These are phyloP conservation scores for Strigamia transsilvanica DNA, from an alignment of 2,888 invertebrate species.

Conservation along the genomic window DNA sequence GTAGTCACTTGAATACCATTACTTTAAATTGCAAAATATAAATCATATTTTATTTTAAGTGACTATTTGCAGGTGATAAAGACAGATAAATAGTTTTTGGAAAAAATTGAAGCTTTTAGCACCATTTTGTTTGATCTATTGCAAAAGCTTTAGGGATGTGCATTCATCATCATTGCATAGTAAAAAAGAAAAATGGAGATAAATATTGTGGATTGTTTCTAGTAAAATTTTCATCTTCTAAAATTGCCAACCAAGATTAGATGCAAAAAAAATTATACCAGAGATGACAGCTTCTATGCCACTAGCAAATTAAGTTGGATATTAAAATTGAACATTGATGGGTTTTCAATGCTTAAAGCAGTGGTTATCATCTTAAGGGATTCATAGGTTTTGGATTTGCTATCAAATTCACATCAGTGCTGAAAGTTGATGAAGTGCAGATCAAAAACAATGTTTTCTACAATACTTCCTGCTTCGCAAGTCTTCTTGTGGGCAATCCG, in stretches of 20 bases:
- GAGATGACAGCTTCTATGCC: not conserved
- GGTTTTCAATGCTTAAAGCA: not conserved
- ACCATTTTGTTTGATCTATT: constrained; percentile 2
- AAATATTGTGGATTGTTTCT: not conserved
- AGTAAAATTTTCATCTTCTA: not conserved
- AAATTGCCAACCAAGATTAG: not conserved
- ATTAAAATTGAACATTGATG: not conserved
- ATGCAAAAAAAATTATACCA: not conserved
- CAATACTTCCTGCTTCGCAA: too few species aligned
- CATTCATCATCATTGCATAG: not conserved
- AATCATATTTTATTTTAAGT: not conserved
- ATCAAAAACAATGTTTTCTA: not conserved
- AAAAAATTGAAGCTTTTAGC: not conserved
- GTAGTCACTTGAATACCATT: too few species aligned
- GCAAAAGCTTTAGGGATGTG: not conserved
- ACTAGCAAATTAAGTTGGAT: not conserved
- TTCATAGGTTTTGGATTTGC: not conserved
- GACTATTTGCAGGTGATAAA: not conserved
- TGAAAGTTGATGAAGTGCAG: not conserved
- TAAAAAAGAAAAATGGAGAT: not conserved
- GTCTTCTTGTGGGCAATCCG: too few species aligned
- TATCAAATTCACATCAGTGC: not conserved
- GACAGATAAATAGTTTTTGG: not conserved
- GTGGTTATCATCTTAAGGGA: not conserved
- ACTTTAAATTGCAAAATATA: not conserved